These are phyloP conservation scores for Zaprionus ornatus DNA, from an alignment of 1,140 invertebrate genomes.

Conservation along the genomic window DNA sequence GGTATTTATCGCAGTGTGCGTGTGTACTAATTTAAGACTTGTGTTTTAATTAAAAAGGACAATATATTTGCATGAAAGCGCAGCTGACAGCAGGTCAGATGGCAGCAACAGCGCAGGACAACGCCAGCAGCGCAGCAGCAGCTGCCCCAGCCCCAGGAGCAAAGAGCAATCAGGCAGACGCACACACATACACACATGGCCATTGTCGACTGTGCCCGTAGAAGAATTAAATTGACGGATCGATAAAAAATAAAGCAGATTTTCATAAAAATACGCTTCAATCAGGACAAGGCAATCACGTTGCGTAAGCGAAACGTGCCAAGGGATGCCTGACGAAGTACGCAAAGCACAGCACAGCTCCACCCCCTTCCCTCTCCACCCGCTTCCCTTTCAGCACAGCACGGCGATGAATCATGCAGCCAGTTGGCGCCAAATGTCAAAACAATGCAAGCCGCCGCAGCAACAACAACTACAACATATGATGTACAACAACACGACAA, in stretches of 20 bases:
- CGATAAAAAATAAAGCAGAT: constrained; percentile 72
- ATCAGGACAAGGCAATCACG: constrained; percentile 51
- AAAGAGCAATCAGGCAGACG: constrained; percentile 32
- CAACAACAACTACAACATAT: constrained; percentile 56
- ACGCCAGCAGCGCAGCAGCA: no score
- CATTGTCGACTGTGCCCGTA: constrained; percentile 13
- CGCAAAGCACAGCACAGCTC: background rate
- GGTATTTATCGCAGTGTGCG: constrained; percentile 13
- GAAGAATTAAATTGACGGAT: constrained; percentile 70
- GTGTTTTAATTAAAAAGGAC: constrained; percentile 80
- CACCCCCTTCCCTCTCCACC: background rate
- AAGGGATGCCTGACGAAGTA: background rate
- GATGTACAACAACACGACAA: constrained; percentile 57
- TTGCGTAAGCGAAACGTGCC: constrained; percentile 67
- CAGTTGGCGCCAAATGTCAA: constrained; percentile 79
- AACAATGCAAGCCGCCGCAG: constrained; percentile 64
- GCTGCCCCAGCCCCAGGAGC: constrained; percentile 18
- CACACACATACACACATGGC: constrained; percentile 11
- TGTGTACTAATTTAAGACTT: constrained; percentile 72
- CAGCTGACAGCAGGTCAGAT: constrained; percentile 71
- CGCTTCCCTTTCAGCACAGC: background rate
- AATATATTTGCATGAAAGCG: constrained; percentile 77
- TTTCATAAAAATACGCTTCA: constrained; percentile 76
- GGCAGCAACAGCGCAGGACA: constrained; percentile 38
- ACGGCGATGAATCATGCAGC: constrained; percentile 73